Evolutionary conservation across 2,113 vertebrate genomes (phyloP).

Genomic region (Erythrocercus mccallii): DNA sequence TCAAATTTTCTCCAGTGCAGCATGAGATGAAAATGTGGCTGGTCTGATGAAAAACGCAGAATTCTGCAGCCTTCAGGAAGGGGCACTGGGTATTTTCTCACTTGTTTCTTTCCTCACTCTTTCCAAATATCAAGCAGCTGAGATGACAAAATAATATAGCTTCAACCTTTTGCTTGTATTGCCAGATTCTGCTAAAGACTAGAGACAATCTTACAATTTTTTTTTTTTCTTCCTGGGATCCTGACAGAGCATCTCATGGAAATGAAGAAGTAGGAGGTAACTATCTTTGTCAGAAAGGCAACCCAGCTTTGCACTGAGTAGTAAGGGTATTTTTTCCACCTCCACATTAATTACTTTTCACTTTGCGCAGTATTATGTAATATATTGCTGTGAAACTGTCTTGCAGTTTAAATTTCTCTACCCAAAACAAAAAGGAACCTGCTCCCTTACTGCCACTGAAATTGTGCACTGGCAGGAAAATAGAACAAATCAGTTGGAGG

Average conservation of each 20-base stretch:
- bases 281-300: slow-evolving; percentile 42
- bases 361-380: slow-evolving; percentile 61
- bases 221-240: neutral
- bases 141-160: neutral
- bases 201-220: neutral
- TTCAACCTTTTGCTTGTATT: neutral
- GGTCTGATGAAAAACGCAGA: neutral
- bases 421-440: slow-evolving; percentile 31
- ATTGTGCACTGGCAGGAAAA: neutral
- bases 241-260: slow-evolving; percentile 10
- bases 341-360: slow-evolving; percentile 39
- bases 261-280: slow-evolving; percentile 58
- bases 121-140: neutral
- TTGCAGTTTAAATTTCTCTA: slow-evolving; percentile 35
- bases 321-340: slow-evolving; percentile 48
- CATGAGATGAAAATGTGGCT: neutral
- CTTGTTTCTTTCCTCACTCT: neutral
- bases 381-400: neutral
- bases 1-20: neutral
- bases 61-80: neutral
- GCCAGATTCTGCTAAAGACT: neutral
- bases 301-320: slow-evolving; percentile 17
- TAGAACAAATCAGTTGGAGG: neutral
- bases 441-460: slow-evolving; percentile 9
- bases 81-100: neutral